phyloP scores from a whole-genome alignment of 2,888 invertebrate genomes.

The Habroteleia sp. region DNA sequence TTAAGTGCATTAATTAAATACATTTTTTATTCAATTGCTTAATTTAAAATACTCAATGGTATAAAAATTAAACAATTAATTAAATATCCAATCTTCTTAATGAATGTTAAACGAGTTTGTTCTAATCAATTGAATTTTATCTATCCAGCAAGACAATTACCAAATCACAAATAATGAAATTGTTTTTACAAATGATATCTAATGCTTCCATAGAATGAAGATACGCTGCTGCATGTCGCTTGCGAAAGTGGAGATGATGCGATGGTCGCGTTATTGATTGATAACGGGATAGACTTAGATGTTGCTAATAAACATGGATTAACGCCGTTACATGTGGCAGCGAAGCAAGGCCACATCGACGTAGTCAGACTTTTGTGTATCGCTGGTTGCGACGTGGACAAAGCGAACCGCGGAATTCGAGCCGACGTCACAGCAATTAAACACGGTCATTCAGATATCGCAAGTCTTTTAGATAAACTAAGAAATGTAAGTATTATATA shows the following conservation, averaged over 20 bases:
- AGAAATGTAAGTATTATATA: slow-evolving; percentile 85
- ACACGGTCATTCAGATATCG: slow-evolving; percentile 87
- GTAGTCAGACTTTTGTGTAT: slow-evolving; percentile 86
- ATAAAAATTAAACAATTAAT: no score
- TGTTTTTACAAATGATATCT: slow-evolving; percentile 18
- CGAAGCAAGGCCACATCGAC: slow-evolving; percentile 87
- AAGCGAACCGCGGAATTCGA: slow-evolving; percentile 86
- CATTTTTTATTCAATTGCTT: no score
- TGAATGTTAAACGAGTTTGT: no score
- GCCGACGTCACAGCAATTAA: slow-evolving; percentile 90
- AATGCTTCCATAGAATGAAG: slow-evolving; percentile 82
- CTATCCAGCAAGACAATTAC: no score
- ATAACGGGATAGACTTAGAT: slow-evolving; percentile 82
- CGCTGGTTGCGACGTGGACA: slow-evolving; percentile 87
- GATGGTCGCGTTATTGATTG: slow-evolving; percentile 77
- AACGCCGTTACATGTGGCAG: slow-evolving; percentile 87
- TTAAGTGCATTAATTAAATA: no score
- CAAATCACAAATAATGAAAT: no score
- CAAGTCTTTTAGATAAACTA: slow-evolving; percentile 85
- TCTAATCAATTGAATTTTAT: no score
- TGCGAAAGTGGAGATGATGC: slow-evolving; percentile 79
- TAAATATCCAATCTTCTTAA: no score
- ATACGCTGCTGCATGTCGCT: slow-evolving; percentile 85
- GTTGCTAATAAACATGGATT: slow-evolving; percentile 84
- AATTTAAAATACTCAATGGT: no score